Conservation (phyloP, 2,797 vertebrate species). For the Xyrichtys novacula region DNA sequence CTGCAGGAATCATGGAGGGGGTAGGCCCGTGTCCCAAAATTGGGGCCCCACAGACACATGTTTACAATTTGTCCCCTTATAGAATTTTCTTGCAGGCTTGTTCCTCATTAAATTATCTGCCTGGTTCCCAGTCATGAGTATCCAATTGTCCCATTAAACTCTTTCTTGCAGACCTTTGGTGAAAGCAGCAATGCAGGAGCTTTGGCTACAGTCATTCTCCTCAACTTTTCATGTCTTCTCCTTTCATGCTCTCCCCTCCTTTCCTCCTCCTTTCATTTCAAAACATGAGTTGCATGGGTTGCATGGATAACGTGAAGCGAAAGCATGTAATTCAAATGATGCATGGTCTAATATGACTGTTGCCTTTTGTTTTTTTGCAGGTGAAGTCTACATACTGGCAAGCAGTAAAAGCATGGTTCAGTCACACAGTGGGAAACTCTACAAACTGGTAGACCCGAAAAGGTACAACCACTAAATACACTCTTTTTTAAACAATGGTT, state of each 20-base stretch:
- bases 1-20: conserved; percentile 59
- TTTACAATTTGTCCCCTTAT: conserved; percentile 82
- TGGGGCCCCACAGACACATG: conserved; percentile 79
- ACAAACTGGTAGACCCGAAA: conserved; percentile 97
- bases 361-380: conserved; percentile 80
- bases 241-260: conserved; percentile 27
- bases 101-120: conserved; percentile 82
- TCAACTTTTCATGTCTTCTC: conserved; percentile 25
- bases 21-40: conserved; percentile 65
- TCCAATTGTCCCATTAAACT: conserved; percentile 77
- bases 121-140: conserved; percentile 80
- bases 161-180: conserved; percentile 66
- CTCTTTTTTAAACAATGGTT: not conserved
- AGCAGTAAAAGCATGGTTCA: conserved; percentile 97
- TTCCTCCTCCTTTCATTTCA: conserved; percentile 23
- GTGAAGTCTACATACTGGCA: conserved; percentile 96
- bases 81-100: conserved; percentile 80
- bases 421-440: conserved; percentile 95
- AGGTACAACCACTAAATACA: conserved; percentile 83
- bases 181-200: conserved; percentile 70
- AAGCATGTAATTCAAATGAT: conserved; percentile 15
- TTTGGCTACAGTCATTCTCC: conserved; percentile 28
- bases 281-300: not conserved
- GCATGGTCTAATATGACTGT: conserved; percentile 9
- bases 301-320: too few species aligned